Conservation (phyloP, 2,113 vertebrate species). For the Hylia prasina region DNA sequence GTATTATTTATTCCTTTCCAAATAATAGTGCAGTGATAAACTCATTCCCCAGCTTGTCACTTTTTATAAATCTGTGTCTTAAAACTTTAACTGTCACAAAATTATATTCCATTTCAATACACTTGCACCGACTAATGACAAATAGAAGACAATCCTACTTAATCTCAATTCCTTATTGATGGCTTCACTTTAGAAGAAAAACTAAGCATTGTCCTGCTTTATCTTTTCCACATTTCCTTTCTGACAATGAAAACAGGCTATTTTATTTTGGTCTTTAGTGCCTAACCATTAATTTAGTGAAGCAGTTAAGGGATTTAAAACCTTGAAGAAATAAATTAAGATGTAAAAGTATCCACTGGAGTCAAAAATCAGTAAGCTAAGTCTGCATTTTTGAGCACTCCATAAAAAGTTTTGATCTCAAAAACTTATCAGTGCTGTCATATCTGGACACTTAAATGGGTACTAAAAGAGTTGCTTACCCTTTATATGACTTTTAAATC, state of each 20-base stretch:
- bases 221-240: neutral
- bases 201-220: neutral
- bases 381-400: neutral
- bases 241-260: neutral
- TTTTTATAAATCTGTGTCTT: neutral
- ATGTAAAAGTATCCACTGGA: neutral
- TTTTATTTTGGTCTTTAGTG: neutral
- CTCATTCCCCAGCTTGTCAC: neutral
- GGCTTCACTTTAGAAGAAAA: neutral
- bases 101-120: neutral
- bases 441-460: neutral
- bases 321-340: neutral
- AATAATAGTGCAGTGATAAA: neutral
- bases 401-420: neutral
- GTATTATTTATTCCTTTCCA: neutral
- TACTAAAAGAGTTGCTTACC: constrained; percentile 72
- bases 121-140: neutral
- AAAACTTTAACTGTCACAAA: neutral
- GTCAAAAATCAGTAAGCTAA: neutral
- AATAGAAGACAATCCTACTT: neutral
- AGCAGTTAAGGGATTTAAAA: neutral
- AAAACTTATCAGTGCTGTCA: neutral
- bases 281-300: neutral
- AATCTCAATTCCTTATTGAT: neutral
- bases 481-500: constrained; percentile 97